Evolutionary conservation across 30 jellyfish, hydroid and myxozoan species (phyloP).

Genomic region (Aurelia coerulea): DNA sequence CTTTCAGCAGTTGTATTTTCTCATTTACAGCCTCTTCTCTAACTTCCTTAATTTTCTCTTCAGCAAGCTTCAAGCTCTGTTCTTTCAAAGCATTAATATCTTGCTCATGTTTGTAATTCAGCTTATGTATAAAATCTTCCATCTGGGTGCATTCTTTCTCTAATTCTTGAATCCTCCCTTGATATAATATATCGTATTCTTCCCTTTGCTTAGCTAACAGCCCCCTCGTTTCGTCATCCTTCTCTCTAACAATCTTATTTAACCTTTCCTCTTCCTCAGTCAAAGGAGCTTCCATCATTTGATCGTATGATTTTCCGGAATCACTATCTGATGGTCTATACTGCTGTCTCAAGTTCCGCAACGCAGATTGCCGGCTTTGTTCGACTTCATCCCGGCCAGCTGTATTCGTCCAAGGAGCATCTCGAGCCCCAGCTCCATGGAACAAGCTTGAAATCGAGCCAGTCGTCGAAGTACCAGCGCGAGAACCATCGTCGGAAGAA

Average conservation of each 20-base stretch:
- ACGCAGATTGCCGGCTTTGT: slow-evolving; percentile 22
- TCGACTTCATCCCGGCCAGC: slow-evolving; percentile 57
- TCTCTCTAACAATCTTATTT: slow-evolving; percentile 18
- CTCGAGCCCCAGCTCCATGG: slow-evolving; percentile 15
- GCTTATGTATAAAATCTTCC: slow-evolving; percentile 28
- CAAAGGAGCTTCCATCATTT: slow-evolving; percentile 55
- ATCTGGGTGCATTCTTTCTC: slow-evolving; percentile 38
- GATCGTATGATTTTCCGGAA: slow-evolving; percentile 50
- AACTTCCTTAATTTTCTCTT: slow-evolving; percentile 35
- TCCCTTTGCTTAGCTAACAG: slow-evolving; percentile 31
- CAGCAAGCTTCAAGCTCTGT: slow-evolving; percentile 44
- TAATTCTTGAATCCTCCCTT: slow-evolving; percentile 39
- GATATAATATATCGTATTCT: slow-evolving; percentile 40
- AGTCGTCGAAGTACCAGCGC: slow-evolving; percentile 26
- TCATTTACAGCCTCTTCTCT: slow-evolving; percentile 54
- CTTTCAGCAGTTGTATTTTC: slow-evolving; percentile 32
- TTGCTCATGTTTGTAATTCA: slow-evolving; percentile 18
- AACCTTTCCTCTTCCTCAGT: slow-evolving; percentile 35
- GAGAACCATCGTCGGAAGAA: slow-evolving; percentile 64
- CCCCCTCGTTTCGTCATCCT: slow-evolving; percentile 42
- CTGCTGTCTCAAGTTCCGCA: slow-evolving; percentile 40
- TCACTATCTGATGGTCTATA: slow-evolving; percentile 57
- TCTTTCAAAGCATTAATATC: slow-evolving; percentile 31
- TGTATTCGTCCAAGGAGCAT: slow-evolving; percentile 10
- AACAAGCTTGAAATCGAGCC: slow-evolving; percentile 51